Conservation (phyloP, 2,797 vertebrate genomes). For the Numenius phaeopus region DNA sequence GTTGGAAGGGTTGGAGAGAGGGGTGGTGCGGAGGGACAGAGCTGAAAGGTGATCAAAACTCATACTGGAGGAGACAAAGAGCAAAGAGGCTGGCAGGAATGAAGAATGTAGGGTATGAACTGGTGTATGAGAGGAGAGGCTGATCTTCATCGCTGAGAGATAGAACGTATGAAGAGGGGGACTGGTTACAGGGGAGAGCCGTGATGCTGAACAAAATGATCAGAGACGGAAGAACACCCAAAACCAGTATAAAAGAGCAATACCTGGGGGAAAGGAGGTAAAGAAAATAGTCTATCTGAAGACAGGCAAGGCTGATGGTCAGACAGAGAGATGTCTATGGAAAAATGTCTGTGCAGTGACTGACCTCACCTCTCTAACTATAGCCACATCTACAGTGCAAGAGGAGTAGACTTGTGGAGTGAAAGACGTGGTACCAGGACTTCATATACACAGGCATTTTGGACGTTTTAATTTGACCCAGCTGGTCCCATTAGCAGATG, state of each 20-base stretch:
- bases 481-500: neutral
- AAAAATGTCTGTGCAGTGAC: neutral
- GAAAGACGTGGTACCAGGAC: neutral
- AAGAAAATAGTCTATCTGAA: neutral
- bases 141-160: neutral
- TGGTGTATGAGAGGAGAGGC: neutral
- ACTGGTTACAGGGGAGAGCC: neutral
- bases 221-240: neutral
- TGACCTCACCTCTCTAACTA: neutral
- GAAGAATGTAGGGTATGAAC: neutral
- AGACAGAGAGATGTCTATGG: neutral
- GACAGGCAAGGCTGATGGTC: neutral
- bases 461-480: neutral
- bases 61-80: neutral
- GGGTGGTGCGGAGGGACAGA: neutral
- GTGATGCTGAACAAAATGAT: neutral
- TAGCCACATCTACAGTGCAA: neutral
- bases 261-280: neutral
- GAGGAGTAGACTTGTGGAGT: neutral
- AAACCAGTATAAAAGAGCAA: neutral
- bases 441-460: neutral
- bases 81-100: neutral
- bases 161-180: neutral
- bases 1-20: neutral
- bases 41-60: neutral